phyloP scores from a whole-genome alignment of 2,888 invertebrate species.

The Tiliacea citrago region DNA sequence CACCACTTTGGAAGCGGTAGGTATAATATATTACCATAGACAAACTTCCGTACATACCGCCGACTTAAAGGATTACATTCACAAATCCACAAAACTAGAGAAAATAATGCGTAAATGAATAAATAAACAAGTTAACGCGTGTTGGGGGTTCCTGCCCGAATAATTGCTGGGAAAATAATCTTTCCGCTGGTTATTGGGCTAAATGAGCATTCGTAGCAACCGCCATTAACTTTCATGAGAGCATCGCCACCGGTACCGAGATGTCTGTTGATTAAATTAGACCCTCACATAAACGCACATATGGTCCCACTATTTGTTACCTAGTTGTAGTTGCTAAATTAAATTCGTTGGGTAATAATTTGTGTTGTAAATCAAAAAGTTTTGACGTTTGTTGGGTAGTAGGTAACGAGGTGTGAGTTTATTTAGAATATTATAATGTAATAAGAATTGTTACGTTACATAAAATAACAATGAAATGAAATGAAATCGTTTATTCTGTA shows the following conservation, averaged over 20 bases:
- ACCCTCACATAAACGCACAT: slow-evolving; percentile 57
- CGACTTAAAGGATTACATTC: slow-evolving; percentile 62
- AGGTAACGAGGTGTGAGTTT: slow-evolving; percentile 8
- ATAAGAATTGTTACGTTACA: not conserved
- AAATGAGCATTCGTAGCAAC: slow-evolving; percentile 73
- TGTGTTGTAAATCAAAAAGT: slow-evolving; percentile 59
- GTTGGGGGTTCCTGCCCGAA: slow-evolving; percentile 48
- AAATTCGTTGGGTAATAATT: slow-evolving; percentile 62
- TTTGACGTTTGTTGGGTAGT: slow-evolving; percentile 36
- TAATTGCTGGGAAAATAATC: slow-evolving; percentile 78
- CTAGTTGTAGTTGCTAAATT: slow-evolving; percentile 56
- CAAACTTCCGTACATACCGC: slow-evolving; percentile 57
- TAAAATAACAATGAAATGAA: not conserved
- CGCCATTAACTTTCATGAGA: slow-evolving; percentile 77
- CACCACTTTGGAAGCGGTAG: slow-evolving; percentile 27
- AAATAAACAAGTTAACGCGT: slow-evolving; percentile 63
- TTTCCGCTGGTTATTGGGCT: slow-evolving; percentile 73
- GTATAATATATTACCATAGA: slow-evolving; percentile 57
- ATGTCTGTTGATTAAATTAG: slow-evolving; percentile 69
- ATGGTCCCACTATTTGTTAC: slow-evolving; percentile 62
- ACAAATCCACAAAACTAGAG: slow-evolving; percentile 61
- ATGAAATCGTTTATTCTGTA: too few species aligned
- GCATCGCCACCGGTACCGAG: slow-evolving; percentile 60
- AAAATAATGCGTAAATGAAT: slow-evolving; percentile 66
- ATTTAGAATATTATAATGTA: not conserved